Evolutionary conservation across 2,113 vertebrate genomes (phyloP).

Genomic region (Himantopus leucocephalus): DNA sequence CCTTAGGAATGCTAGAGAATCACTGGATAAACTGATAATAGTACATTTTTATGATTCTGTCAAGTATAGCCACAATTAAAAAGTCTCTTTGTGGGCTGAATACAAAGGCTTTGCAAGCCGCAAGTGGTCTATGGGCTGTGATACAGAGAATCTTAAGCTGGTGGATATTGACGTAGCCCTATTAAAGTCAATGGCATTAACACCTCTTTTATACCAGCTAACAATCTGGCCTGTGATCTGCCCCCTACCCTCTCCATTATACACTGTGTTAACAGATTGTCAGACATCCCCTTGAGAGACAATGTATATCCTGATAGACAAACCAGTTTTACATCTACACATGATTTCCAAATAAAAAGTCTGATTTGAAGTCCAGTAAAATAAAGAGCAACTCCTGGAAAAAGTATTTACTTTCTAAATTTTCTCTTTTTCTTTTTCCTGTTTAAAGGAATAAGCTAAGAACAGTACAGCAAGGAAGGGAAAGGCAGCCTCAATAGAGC

Average conservation of each 20-base stretch:
- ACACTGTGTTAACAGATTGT: constrained; percentile 50
- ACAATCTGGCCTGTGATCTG: constrained; percentile 61
- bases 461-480: background rate
- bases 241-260: constrained; percentile 52
- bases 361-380: background rate
- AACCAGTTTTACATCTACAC: background rate
- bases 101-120: constrained; percentile 26
- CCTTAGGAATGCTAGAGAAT: constrained; percentile 51
- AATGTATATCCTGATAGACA: background rate
- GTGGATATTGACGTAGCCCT: constrained; percentile 50
- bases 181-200: constrained; percentile 62
- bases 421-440: background rate
- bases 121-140: constrained; percentile 18
- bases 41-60: constrained; percentile 60
- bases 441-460: background rate
- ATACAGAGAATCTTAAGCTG: constrained; percentile 46
- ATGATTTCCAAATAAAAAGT: background rate
- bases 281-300: constrained; percentile 23
- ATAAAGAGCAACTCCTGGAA: background rate
- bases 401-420: background rate
- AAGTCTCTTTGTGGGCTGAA: constrained; percentile 42
- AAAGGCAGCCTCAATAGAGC: constrained; percentile 6
- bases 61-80: constrained; percentile 59
- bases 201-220: constrained; percentile 53
- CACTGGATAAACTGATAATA: constrained; percentile 58